A percentile compares a stretch with the other conserved stretches of the same genome.
phyloP scores from a whole-genome alignment of 2,888 invertebrate genomes.

The Xestia rhomboidea region DNA sequence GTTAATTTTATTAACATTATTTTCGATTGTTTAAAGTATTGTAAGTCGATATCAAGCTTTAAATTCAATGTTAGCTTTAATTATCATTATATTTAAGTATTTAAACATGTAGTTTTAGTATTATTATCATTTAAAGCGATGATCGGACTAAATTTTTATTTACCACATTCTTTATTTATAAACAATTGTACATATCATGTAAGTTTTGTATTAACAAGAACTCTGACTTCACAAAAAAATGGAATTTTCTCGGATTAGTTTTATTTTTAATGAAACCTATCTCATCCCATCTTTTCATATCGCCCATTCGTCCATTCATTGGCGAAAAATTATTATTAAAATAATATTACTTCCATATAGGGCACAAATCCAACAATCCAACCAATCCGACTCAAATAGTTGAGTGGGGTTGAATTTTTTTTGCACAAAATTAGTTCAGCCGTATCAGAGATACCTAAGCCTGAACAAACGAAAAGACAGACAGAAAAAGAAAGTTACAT shows the following conservation, averaged over 20 bases:
- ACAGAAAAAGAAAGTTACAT: neutral
- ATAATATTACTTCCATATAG: no score
- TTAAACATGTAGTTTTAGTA: constrained; percentile 69
- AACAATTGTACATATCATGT: constrained; percentile 74
- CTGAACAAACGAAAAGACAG: neutral
- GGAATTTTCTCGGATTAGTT: neutral
- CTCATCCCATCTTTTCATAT: neutral
- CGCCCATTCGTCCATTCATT: no score
- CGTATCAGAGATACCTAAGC: neutral
- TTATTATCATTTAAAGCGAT: constrained; percentile 59
- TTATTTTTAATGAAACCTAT: neutral
- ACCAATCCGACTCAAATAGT: no score
- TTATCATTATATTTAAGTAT: constrained; percentile 83
- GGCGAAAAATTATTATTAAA: no score
- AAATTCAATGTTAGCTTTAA: constrained; percentile 90
- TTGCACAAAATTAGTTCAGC: neutral
- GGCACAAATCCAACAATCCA: no score
- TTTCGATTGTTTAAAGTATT: constrained; percentile 72
- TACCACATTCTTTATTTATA: constrained; percentile 67
- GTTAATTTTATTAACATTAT: constrained; percentile 63
- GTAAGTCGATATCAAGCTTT: constrained; percentile 89
- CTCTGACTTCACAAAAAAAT: constrained; percentile 52
- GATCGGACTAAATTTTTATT: constrained; percentile 57
- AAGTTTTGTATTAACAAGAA: constrained; percentile 59
- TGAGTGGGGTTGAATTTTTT: no score